Evolutionary conservation across 2,888 invertebrate species (phyloP), one percentile per base, ranked within the genome.

Genomic region (Sesia bembeciformis): DNA sequence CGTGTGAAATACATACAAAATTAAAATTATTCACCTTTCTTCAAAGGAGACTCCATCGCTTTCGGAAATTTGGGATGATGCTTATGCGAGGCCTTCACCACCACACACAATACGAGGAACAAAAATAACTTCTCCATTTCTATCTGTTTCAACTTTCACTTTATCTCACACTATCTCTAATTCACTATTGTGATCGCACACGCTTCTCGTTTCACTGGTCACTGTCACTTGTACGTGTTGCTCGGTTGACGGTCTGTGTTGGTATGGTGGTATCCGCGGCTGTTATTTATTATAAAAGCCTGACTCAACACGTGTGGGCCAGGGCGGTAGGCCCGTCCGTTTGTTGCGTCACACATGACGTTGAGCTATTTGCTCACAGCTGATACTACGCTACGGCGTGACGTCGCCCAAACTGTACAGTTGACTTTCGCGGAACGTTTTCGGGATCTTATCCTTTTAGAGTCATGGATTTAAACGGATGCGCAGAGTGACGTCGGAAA

Each of bases 271-370:
- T 60, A 62, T 60, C 62, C 65, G 67, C 67, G 58, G 60, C 71
- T 67, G 69, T 66, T 70, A 71, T 72, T 72, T 76, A 74, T 82
- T 87, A 83, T 85, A 87, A 81, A 40, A 76, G 78, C 68, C 73
- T 76, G 78, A 79, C 57, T 78, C 78, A 77, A 69, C 67, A 50
- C 62, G 64, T 67, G 67, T 50, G 66, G 66, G 60, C 61, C 60
- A 59, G 55, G 55, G 62, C 56, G 70, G 61, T 64, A 71, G 74
- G 74, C 65, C 62, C 68, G 64, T 70, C 56, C 68, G 64, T 70
- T 55, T 57, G 65, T 72, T 67, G 63, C 68, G 71, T 75, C 71
- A 75, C 72, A 57, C 56, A 41, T 59, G 58, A 61, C 67, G 67
- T 57, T 55, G 58, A 60, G 56, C 60, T 54, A 64, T 70, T 67